Evolutionary conservation across 2,113 vertebrate genomes (phyloP).

Genomic region (Myiozetetes cayanensis): DNA sequence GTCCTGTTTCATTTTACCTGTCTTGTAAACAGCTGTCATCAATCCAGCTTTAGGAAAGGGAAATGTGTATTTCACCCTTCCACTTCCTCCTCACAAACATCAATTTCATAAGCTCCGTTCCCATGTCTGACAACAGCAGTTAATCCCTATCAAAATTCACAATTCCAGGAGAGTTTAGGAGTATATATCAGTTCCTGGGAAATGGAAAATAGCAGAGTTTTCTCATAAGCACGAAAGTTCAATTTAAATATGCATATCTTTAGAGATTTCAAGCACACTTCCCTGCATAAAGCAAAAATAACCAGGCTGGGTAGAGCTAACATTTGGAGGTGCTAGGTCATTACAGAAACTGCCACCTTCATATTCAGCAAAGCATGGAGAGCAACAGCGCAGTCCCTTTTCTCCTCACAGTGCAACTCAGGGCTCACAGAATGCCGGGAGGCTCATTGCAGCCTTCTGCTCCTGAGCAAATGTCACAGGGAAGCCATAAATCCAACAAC

Average conservation of each 20-base stretch:
- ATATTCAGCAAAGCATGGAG: neutral
- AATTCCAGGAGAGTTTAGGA: neutral
- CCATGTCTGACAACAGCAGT: neutral
- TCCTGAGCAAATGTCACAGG: neutral
- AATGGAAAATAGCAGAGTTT: neutral
- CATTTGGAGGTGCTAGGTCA: neutral
- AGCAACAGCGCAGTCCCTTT: accelerated
- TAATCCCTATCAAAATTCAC: neutral
- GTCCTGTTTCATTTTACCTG: neutral
- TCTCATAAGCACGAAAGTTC: neutral
- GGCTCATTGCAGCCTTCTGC: neutral
- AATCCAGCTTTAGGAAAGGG: neutral
- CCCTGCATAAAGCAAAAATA: neutral
- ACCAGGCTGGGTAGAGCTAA: neutral
- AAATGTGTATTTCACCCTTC: neutral
- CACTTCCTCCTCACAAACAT: neutral
- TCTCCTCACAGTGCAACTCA: neutral
- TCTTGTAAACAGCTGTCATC: neutral
- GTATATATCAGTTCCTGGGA: neutral
- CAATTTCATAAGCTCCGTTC: neutral
- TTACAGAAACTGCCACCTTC: neutral
- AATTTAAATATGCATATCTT: neutral
- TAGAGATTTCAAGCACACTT: neutral
- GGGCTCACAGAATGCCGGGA: neutral
- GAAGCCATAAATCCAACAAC: neutral